A percentile compares a stretch with the other conserved stretches of the same genome.
Evolutionary conservation across 2,113 vertebrate genomes (phyloP).

Genomic region (Aphyosemion australe): DNA sequence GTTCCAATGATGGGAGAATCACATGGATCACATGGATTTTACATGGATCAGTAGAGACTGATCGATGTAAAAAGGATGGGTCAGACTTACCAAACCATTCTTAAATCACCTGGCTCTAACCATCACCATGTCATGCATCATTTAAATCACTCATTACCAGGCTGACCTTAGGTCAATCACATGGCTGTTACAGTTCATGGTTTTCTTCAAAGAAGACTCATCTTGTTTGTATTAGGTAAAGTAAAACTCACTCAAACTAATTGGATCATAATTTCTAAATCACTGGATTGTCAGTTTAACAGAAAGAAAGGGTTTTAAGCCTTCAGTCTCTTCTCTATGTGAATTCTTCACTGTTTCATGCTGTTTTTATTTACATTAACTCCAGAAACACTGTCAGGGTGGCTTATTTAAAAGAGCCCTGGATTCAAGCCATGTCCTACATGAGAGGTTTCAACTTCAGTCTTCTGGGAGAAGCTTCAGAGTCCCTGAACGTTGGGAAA

Average conservation of each 20-base stretch:
- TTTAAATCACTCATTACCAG: not conserved
- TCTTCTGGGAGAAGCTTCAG: not conserved
- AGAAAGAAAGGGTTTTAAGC: not conserved
- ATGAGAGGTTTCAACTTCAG: not conserved
- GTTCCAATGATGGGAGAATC: too few relatives aligned
- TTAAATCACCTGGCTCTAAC: too few relatives aligned
- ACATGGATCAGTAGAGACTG: too few relatives aligned
- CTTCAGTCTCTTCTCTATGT: not conserved
- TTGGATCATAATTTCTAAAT: not conserved
- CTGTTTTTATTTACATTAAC: not conserved
- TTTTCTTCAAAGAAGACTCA: not conserved
- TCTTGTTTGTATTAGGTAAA: too few relatives aligned
- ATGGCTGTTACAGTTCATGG: not conserved
- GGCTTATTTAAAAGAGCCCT: not conserved
- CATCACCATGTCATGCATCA: too few relatives aligned
- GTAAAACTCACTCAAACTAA: not conserved
- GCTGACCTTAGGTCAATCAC: not conserved
- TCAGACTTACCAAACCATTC: too few relatives aligned
- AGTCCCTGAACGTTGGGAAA: not conserved
- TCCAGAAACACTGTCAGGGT: not conserved
- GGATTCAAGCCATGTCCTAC: not conserved
- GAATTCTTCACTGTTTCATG: not conserved
- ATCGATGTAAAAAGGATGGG: too few relatives aligned
- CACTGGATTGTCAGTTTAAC: not conserved
- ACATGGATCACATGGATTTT: too few relatives aligned